Evolutionary conservation across 1,140 invertebrate species (phyloP), one percentile per base, ranked within the genome.

Genomic region (Drosophila ohnishii): DNA sequence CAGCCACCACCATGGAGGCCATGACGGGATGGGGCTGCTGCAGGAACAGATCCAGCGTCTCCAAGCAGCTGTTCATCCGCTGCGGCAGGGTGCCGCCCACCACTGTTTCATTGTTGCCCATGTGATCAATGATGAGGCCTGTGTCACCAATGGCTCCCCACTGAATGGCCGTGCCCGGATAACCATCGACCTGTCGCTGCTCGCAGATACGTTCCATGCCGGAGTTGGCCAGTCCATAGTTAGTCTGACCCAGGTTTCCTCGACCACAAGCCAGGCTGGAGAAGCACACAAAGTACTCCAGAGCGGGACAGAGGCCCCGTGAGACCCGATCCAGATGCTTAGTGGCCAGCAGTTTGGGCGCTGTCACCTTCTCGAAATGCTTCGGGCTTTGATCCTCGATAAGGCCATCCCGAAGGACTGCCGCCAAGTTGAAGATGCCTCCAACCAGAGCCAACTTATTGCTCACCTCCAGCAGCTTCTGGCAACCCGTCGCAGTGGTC

Each of bases 121-220:
- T 95, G 35, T 94, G 95, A 71, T 98, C 97, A 55, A 97, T 91
- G 60, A 99, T 94, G 10, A 99, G 93, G 48, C 98, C 98, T 14
- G 99, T 98, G 92, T 99, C 98, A 71, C 97, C 98, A 78, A 99
- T 97, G 22, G 98, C 97, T 78, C 98, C 98, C 98, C 98, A 99
- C 92, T 99, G 98, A 72, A 99, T 97, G 14, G 98, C 97, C 14
- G 98, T 92, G 40, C 94, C 95, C 57, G 96, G 96, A 32, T 97
- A 92, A 10, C 96, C 97, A 83, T 95, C 94, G 8, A 93, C 93
- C 85, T 96, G 95, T 53, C 98, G 94, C 47, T 95, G 93, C 92
- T 99, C 98, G 80, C 96, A 95, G 34, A 99, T 95, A 58, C 98
- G 94, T 92, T 99, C 98, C 97, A 99, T 99, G 4, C 95, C 95